Conservation (phyloP, 1,140 invertebrate genomes). For the Drosophila truncata region DNA sequence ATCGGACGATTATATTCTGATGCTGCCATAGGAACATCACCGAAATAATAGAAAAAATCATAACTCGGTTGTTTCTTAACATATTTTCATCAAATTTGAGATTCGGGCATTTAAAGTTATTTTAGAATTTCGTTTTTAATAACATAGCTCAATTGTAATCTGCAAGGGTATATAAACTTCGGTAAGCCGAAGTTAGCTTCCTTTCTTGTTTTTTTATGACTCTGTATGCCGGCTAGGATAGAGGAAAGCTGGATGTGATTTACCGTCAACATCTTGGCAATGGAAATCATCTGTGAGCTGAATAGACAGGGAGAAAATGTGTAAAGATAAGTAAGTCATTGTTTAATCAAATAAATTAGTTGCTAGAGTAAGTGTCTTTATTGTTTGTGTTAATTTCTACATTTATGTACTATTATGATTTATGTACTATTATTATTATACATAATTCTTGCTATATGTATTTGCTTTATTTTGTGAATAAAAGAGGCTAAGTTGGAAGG, state of each 20-base stretch:
- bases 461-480: background rate
- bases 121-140: too few species aligned
- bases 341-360: background rate
- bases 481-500: background rate
- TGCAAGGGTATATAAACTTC: too few species aligned
- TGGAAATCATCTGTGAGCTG: slow-evolving; percentile 49
- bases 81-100: too few species aligned
- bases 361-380: background rate
- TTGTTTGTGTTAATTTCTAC: background rate
- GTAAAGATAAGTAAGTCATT: background rate
- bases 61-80: too few species aligned
- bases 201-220: slow-evolving; percentile 58
- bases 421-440: background rate
- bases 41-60: too few species aligned
- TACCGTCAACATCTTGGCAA: slow-evolving; percentile 68
- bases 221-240: slow-evolving; percentile 13
- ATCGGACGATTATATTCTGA: too few species aligned
- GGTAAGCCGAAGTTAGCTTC: too few species aligned
- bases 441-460: background rate
- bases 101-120: too few species aligned
- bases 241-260: slow-evolving; percentile 53
- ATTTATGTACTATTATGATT: too few species aligned
- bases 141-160: too few species aligned
- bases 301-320: slow-evolving; percentile 32
- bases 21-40: too few species aligned